These are phyloP conservation scores for Harmothoe impar DNA, from an alignment of 2,888 invertebrate genomes.

Conservation along the genomic window DNA sequence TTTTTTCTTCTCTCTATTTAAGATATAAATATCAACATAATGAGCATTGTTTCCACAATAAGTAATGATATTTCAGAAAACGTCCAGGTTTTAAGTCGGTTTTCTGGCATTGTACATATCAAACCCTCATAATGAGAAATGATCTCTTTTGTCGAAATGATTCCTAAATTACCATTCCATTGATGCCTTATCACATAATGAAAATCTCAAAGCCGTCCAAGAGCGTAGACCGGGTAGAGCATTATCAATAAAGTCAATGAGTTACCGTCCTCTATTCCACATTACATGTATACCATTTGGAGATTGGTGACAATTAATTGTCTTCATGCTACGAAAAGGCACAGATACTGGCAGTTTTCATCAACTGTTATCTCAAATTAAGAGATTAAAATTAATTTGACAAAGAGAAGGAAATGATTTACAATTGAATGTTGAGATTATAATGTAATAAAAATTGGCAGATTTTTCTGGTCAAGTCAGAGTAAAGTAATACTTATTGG, in stretches of 20 bases:
- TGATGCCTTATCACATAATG: slow-evolving; percentile 10
- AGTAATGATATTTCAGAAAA: too few species aligned
- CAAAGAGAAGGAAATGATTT: too few species aligned
- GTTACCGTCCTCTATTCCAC: neutral
- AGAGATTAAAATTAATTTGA: too few species aligned
- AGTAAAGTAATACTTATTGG: too few species aligned
- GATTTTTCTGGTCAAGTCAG: too few species aligned
- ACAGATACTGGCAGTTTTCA: neutral
- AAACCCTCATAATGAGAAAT: neutral
- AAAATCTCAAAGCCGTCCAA: slow-evolving; percentile 20
- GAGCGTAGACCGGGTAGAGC: neutral
- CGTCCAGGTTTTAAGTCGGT: too few species aligned
- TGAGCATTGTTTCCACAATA: too few species aligned
- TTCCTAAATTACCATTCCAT: slow-evolving; percentile 18
- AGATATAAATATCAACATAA: neutral
- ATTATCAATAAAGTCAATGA: neutral
- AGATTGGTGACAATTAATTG: neutral
- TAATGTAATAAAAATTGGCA: too few species aligned
- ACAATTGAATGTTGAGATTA: too few species aligned
- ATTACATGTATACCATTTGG: neutral
- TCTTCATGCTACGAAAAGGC: neutral
- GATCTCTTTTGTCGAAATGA: neutral
- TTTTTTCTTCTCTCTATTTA: neutral
- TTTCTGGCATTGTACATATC: neutral
- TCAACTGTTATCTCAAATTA: neutral